phyloP scores from a whole-genome alignment of 2,797 vertebrate species.

The Propithecus perrieri region DNA sequence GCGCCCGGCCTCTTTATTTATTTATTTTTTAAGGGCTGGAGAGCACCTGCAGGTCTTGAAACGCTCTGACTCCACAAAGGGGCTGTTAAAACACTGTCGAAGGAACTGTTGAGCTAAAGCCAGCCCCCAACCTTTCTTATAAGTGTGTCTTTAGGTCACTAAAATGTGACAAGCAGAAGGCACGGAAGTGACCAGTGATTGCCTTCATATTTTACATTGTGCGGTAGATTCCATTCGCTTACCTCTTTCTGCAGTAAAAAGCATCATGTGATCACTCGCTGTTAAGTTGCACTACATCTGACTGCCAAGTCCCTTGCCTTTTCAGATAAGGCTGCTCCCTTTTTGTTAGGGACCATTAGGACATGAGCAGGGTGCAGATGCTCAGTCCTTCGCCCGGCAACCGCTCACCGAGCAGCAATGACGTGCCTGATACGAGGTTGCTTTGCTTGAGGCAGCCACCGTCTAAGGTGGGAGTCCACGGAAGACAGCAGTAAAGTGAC shows the following conservation, averaged over 20 bases:
- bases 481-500: not conserved
- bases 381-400: not conserved
- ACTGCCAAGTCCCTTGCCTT: not conserved
- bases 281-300: not conserved
- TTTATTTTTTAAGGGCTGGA: too few relatives aligned
- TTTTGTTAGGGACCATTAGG: not conserved
- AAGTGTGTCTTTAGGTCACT: not conserved
- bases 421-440: not conserved
- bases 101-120: too few relatives aligned
- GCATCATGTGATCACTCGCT: not conserved
- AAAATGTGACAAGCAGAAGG: not conserved
- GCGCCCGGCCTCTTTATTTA: too few relatives aligned
- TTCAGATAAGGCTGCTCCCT: not conserved
- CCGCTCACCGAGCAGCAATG: not conserved
- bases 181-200: not conserved
- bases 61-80: too few relatives aligned
- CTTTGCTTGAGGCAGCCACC: not conserved
- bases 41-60: too few relatives aligned
- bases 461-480: not conserved
- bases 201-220: not conserved
- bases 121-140: not conserved
- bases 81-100: too few relatives aligned
- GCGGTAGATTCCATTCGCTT: not conserved
- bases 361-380: not conserved
- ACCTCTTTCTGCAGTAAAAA: not conserved